phyloP scores from a whole-genome alignment of 2,888 invertebrate genomes.

The Venusia cambrica region DNA sequence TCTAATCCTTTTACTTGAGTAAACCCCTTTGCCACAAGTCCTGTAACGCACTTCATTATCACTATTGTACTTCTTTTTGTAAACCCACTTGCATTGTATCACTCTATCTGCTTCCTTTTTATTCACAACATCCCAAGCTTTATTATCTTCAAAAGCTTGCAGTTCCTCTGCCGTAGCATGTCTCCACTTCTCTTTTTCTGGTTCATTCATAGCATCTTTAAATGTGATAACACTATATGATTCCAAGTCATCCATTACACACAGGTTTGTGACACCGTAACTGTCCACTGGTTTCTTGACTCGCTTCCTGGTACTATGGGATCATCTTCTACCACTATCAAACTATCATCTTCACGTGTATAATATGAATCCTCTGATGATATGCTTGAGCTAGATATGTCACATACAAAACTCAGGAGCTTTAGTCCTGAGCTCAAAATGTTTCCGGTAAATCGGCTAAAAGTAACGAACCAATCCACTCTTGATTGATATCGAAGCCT shows the following conservation, averaged over 20 bases:
- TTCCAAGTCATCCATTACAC: not conserved
- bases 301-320: not conserved
- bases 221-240: constrained; percentile 1
- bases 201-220: not conserved
- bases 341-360: constrained; percentile 1
- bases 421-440: no score
- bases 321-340: not conserved
- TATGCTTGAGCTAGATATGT: no score
- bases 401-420: no score
- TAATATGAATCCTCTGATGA: constrained; percentile 2
- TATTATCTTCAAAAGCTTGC: constrained; percentile 2
- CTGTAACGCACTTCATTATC: constrained; percentile 4
- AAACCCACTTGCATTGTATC: constrained; percentile 9
- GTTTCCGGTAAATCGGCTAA: no score
- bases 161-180: constrained; percentile 1
- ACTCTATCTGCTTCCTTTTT: constrained; percentile 1
- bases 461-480: no score
- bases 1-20: constrained; percentile 5
- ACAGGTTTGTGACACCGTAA: not conserved
- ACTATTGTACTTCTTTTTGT: constrained; percentile 5
- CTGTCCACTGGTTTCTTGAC: not conserved
- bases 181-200: not conserved
- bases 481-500: no score
- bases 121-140: constrained; percentile 1
- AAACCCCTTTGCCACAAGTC: constrained; percentile 13